Base-by-base conservation (phyloP, 2,888 invertebrate species). In the Eutolmus rufibarbis region DNA sequence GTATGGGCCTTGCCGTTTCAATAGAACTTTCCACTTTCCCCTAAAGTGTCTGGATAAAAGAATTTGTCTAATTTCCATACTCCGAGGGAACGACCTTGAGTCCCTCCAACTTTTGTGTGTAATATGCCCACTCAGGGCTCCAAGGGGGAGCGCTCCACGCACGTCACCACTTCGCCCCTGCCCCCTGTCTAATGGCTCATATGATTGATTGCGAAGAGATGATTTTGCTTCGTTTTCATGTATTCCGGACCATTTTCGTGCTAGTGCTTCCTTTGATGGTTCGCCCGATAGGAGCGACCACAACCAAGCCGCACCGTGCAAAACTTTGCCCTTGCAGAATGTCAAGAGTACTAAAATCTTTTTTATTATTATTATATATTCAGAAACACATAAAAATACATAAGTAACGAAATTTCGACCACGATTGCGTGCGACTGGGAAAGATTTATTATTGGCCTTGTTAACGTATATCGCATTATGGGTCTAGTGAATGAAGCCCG, bases 401-500 rank as follows among this genome's bases (percentile, higher is more conserved):
- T 66, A 84, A 57, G 31, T 84, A 57, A 23, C 37, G 57, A 40
- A 66, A 37, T 66, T 84, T 84, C 37, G 37, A 66, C 28, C 66
- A 23, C 19, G 66, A 66, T 84, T 84, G 82, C 82, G 82, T 84
- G 82, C 40, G 34, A 19, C 37, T 40, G 34, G 57, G 14, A 34
- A 66, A 37, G 66, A 81, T 81, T 84, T 84, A 84, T 84, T 81
- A 66, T 84, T 84, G 82, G 31, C 82, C 57, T 84, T 84, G 66
- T 84, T 84, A 34, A 34, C 28, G 82, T 37, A 31, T 84, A 81
- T 56, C 51, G 56, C 46, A 84, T 66, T 84, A 37, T 19, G 37
- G 28, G 43, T 1, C 79, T 8, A 28, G 23, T 79, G 79, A 79
- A 79, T 79, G 66, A 66, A 84, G 16, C 37, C 57, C 28, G 19